These are phyloP conservation scores for Dysdera silvatica DNA, from an alignment of 1,140 invertebrate species.

Conservation along the genomic window DNA sequence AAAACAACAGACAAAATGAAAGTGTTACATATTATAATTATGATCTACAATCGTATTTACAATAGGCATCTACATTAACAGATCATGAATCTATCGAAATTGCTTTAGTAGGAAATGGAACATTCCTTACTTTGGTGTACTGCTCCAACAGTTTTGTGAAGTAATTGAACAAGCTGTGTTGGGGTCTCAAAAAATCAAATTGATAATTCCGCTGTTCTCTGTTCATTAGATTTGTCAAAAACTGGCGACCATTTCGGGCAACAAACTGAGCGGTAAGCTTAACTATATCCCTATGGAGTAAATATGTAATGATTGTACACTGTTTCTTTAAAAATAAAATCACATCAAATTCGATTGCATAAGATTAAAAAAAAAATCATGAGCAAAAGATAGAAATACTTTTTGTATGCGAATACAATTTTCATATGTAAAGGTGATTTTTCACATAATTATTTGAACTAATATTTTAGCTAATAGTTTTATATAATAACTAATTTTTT, in stretches of 20 bases:
- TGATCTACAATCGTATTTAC: no score
- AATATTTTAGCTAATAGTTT: no score
- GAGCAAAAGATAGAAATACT: not conserved
- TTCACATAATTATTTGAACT: no score
- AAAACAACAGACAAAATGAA: no score
- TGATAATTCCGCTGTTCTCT: slow-evolving; percentile 96
- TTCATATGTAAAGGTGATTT: no score
- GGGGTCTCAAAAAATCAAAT: slow-evolving; percentile 96
- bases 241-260: slow-evolving; percentile 93
- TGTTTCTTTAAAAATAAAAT: not conserved
- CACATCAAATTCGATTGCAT: not conserved
- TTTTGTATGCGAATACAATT: no score
- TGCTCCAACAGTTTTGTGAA: slow-evolving; percentile 97
- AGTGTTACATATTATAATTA: no score
- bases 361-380: not conserved
- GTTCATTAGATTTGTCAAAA: slow-evolving; percentile 97
- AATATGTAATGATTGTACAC: not conserved
- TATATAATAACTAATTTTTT: no score
- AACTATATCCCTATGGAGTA: slow-evolving; percentile 73
- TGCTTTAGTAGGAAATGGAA: no score
- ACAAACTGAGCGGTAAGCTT: slow-evolving; percentile 98
- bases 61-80: no score
- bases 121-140: slow-evolving; percentile 73
- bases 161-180: slow-evolving; percentile 97
- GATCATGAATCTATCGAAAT: no score